Conservation (phyloP, 1,140 invertebrate species). For the Macrotrachela quadricornifera region DNA sequence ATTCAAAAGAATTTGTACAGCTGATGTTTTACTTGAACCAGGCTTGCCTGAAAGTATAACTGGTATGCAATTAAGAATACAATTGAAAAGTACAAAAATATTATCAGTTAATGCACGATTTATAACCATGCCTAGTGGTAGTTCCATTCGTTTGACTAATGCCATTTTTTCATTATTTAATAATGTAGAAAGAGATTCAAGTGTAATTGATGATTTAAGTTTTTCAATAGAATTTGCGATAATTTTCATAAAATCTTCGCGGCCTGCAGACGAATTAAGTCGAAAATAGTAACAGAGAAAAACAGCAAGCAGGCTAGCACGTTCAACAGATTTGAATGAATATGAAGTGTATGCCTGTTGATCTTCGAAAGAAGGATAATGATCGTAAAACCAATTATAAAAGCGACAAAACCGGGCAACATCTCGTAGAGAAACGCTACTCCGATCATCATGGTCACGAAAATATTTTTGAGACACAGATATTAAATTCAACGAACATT, state of each 20-base stretch:
- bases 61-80: conserved; percentile 13
- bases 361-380: too few species aligned
- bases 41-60: conserved; percentile 14
- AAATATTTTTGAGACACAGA: conserved; percentile 12
- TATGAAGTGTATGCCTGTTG: too few species aligned
- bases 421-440: conserved; percentile 16
- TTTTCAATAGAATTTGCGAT: too few species aligned
- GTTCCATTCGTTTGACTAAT: too few species aligned
- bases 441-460: conserved; percentile 1
- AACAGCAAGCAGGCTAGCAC: too few species aligned
- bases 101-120: conserved; percentile 14
- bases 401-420: conserved; percentile 12
- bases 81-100: conserved; percentile 13
- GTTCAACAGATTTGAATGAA: too few species aligned
- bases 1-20: conserved; percentile 12
- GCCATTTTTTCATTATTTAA: too few species aligned
- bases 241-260: too few species aligned
- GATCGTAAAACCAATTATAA: conserved; percentile 9
- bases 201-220: too few species aligned
- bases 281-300: too few species aligned
- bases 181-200: too few species aligned
- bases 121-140: conserved; percentile 11
- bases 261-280: too few species aligned
- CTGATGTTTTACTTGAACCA: conserved; percentile 14
- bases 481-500: background rate